Percentiles rank a stretch among this genome's conserved stretches.
phyloP scores from a whole-genome alignment of 2,113 vertebrate genomes.

The Mugil cephalus region DNA sequence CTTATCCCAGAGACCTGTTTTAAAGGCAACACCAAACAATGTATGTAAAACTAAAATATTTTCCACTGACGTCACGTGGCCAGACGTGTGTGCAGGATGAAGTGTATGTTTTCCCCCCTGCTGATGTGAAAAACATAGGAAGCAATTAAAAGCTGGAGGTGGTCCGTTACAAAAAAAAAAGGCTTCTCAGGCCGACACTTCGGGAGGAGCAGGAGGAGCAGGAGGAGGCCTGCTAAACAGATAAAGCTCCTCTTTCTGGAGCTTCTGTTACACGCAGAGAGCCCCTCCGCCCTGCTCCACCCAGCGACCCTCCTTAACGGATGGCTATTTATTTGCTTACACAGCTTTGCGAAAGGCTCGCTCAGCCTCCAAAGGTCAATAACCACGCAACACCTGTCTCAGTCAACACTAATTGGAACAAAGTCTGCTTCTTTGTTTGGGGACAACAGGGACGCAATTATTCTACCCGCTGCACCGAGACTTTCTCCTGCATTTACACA shows the following conservation, averaged over 20 bases:
- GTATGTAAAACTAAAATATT: too few species aligned
- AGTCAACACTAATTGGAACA: slow-evolving; percentile 79
- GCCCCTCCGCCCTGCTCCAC: slow-evolving; percentile 32
- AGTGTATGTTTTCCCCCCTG: slow-evolving; percentile 43
- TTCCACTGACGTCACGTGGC: background rate
- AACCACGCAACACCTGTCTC: slow-evolving; percentile 86
- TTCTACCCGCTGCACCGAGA: background rate
- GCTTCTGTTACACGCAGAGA: slow-evolving; percentile 73
- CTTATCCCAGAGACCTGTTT: too few species aligned
- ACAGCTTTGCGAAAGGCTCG: slow-evolving; percentile 80
- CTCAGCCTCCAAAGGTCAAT: slow-evolving; percentile 79
- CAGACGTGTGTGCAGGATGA: background rate
- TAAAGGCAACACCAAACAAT: too few species aligned
- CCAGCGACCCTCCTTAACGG: slow-evolving; percentile 73
- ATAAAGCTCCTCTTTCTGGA: slow-evolving; percentile 77
- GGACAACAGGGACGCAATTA: slow-evolving; percentile 24
- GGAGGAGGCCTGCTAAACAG: slow-evolving; percentile 87
- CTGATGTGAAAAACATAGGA: slow-evolving; percentile 89
- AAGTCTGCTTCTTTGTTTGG: slow-evolving; percentile 76
- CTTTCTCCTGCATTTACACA: background rate
- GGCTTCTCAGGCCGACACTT: slow-evolving; percentile 60
- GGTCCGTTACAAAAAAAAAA: slow-evolving; percentile 77
- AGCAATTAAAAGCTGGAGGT: slow-evolving; percentile 84
- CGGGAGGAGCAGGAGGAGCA: slow-evolving; percentile 61
- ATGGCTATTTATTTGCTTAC: slow-evolving; percentile 89